These are phyloP conservation scores for Ophion costatus DNA, from an alignment of 2,888 invertebrate genomes.

Conservation along the genomic window DNA sequence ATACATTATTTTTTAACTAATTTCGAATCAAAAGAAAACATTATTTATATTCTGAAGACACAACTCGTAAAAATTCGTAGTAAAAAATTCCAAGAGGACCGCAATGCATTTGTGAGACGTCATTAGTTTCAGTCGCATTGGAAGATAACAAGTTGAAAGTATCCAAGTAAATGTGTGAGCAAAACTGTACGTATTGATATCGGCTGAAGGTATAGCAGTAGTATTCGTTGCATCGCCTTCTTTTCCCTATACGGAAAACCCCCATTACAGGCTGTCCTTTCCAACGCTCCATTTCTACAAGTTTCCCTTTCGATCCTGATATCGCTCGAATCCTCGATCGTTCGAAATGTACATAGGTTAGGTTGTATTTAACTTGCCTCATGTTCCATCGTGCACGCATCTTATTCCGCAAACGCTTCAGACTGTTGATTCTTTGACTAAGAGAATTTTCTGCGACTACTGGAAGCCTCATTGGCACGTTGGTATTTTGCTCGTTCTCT, in stretches of 20 bases:
- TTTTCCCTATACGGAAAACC: too few relatives aligned
- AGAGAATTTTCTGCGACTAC: not conserved
- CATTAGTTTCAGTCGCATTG: not conserved
- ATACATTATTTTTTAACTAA: too few relatives aligned
- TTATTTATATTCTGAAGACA: too few relatives aligned
- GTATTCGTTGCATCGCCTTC: too few relatives aligned
- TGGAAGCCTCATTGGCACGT: constrained; percentile 2
- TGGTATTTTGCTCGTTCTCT: not conserved
- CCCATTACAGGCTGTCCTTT: too few relatives aligned
- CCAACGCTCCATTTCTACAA: too few relatives aligned
- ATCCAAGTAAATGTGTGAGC: not conserved
- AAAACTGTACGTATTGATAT: too few relatives aligned
- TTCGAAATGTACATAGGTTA: not conserved
- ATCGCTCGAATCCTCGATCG: not conserved
- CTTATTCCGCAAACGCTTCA: not conserved
- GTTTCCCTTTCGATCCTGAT: not conserved
- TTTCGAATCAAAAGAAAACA: too few relatives aligned
- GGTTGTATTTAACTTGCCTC: not conserved
- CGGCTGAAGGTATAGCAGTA: too few relatives aligned
- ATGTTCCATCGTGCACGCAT: not conserved
- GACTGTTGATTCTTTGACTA: not conserved
- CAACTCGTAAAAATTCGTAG: too few relatives aligned
- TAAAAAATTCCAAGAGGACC: too few relatives aligned
- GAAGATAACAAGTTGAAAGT: not conserved
- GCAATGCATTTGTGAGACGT: not conserved